phyloP scores from a whole-genome alignment of 2,888 invertebrate species.

The Callimorpha dominula region DNA sequence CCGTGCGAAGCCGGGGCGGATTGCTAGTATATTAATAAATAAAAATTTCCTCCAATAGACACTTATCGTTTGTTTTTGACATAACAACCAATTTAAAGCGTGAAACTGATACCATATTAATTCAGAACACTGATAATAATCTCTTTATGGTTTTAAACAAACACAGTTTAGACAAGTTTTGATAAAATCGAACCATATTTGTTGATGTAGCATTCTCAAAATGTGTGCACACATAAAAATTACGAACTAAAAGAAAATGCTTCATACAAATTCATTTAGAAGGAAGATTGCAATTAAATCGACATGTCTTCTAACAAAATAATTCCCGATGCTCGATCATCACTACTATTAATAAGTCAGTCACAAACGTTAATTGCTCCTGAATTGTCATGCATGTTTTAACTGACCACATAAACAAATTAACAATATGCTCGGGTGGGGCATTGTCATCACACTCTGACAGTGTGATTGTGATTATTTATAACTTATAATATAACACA shows the following conservation, averaged over 20 bases:
- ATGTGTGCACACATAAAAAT: background rate
- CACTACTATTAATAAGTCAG: background rate
- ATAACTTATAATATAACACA: no score
- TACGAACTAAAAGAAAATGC: no score
- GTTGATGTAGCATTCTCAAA: background rate
- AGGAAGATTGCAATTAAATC: background rate
- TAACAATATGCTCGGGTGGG: background rate
- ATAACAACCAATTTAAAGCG: background rate
- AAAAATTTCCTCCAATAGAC: background rate
- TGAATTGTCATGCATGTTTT: background rate
- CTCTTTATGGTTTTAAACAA: background rate
- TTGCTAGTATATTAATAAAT: no score
- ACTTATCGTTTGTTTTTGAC: background rate
- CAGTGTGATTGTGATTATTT: background rate
- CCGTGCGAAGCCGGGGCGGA: no score
- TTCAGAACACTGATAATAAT: constrained; percentile 6
- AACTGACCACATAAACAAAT: background rate
- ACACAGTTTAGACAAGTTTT: background rate
- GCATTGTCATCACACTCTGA: background rate
- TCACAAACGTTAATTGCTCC: background rate
- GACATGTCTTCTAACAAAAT: background rate
- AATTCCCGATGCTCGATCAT: background rate
- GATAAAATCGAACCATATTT: background rate
- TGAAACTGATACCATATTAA: constrained; percentile 2
- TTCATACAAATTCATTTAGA: background rate